A percentile compares a stretch with the other conserved stretches of the same genome.
These are phyloP conservation scores for Sipha maydis DNA, from an alignment of 2,888 invertebrate genomes.

Conservation along the genomic window DNA sequence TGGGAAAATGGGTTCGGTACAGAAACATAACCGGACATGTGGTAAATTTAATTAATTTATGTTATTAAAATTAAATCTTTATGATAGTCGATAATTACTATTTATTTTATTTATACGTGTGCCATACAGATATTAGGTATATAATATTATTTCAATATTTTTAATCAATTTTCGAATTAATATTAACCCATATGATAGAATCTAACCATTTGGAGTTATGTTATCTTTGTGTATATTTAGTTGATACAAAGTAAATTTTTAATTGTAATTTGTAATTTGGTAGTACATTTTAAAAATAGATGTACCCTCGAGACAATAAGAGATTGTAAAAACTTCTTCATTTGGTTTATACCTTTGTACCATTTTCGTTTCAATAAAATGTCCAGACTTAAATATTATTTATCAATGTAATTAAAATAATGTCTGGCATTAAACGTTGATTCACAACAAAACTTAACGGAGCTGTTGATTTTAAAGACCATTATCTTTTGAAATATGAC, in stretches of 20 bases:
- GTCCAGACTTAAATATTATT: constrained; percentile 33
- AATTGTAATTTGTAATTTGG: no score
- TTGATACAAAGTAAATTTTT: not conserved
- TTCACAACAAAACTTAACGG: constrained; percentile 41
- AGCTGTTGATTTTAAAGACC: constrained; percentile 51
- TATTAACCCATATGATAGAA: not conserved
- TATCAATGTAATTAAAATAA: constrained; percentile 52
- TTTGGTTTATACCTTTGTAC: not conserved
- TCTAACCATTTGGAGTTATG: no score
- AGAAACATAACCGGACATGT: constrained; percentile 79
- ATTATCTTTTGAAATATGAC: constrained; percentile 50
- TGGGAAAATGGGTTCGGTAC: constrained; percentile 86
- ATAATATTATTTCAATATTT: not conserved
- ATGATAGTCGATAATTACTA: not conserved
- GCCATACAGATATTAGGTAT: not conserved
- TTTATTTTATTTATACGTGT: not conserved
- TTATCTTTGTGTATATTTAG: not conserved
- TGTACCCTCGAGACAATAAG: not conserved
- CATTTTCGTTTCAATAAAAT: not conserved
- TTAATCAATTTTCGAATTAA: not conserved
- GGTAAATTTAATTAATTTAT: constrained; percentile 70
- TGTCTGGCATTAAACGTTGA: constrained; percentile 21
- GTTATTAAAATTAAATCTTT: not conserved
- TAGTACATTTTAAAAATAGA: not conserved
- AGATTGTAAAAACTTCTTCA: not conserved